Conservation (phyloP, 1,140 invertebrate genomes). For the Drosophila kepulauana region DNA sequence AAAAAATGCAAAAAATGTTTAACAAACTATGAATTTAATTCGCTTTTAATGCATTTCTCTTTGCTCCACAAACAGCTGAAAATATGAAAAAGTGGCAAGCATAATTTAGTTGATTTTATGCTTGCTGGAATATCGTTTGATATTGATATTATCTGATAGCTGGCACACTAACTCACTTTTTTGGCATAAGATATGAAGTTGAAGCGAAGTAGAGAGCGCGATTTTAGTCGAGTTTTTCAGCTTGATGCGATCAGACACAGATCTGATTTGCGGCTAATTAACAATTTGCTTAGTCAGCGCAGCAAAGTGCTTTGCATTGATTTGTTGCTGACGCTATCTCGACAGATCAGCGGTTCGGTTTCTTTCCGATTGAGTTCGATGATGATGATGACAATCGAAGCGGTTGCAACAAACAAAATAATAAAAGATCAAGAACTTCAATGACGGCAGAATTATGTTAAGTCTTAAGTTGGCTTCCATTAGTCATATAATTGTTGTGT, state of each 20-base stretch:
- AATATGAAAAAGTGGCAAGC: background rate
- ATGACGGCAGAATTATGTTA: background rate
- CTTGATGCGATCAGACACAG: constrained; percentile 21
- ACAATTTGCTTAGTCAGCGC: constrained; percentile 53
- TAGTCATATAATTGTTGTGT: constrained; percentile 33
- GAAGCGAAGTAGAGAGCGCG: background rate
- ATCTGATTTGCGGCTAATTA: constrained; percentile 49
- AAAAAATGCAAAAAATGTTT: no score
- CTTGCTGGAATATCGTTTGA: background rate
- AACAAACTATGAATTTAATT: no score
- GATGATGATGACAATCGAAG: constrained; percentile 7
- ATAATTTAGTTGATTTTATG: constrained; percentile 1
- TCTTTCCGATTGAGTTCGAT: background rate
- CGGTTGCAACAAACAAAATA: constrained; percentile 4
- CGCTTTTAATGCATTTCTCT: no score
- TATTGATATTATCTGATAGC: constrained; percentile 7
- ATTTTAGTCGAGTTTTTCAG: constrained; percentile 1
- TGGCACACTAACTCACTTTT: constrained; percentile 22
- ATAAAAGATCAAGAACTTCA: background rate
- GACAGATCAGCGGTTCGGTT: constrained; percentile 22
- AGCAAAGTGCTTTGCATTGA: constrained; percentile 42
- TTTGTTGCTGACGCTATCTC: constrained; percentile 41
- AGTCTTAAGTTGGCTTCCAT: constrained; percentile 24
- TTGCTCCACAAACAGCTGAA: background rate
- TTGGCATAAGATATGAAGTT: background rate